phyloP scores from a whole-genome alignment of 1,140 invertebrate species.

The Trichomalopsis sarcophagae region DNA sequence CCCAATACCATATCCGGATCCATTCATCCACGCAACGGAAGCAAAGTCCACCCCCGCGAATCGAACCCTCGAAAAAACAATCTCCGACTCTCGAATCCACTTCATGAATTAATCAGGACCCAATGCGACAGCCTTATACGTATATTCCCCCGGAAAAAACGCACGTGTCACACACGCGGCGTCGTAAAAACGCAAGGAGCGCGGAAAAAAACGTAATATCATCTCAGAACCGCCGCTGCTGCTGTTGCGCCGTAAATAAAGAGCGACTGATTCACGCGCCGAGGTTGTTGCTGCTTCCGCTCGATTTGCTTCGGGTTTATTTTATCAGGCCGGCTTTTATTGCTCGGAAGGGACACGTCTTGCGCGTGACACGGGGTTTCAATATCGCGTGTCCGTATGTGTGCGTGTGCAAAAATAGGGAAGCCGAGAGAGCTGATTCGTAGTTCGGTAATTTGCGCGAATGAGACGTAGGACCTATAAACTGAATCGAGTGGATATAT shows the following conservation, averaged over 20 bases:
- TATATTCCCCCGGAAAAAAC: background rate
- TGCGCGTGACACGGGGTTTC: background rate
- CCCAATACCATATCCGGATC: background rate
- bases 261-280: background rate
- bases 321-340: constrained; percentile 10
- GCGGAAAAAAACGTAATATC: background rate
- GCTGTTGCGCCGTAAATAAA: background rate
- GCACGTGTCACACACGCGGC: constrained; percentile 24
- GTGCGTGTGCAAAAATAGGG: background rate
- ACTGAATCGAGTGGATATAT: too few relatives aligned
- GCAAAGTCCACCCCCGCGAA: background rate
- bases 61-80: background rate
- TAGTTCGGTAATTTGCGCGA: background rate
- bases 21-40: background rate
- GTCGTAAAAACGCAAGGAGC: background rate
- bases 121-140: background rate
- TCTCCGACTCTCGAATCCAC: background rate
- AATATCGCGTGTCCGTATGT: background rate
- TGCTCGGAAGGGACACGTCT: background rate
- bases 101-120: background rate
- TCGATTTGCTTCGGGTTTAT: constrained; percentile 3
- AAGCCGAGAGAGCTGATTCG: background rate
- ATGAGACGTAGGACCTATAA: background rate
- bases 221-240: background rate
- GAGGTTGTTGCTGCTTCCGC: background rate